Percentiles rank a stretch among this genome's conserved stretches.
phyloP scores from a whole-genome alignment of 2,888 invertebrate species.

The Antheraea assamensis region DNA sequence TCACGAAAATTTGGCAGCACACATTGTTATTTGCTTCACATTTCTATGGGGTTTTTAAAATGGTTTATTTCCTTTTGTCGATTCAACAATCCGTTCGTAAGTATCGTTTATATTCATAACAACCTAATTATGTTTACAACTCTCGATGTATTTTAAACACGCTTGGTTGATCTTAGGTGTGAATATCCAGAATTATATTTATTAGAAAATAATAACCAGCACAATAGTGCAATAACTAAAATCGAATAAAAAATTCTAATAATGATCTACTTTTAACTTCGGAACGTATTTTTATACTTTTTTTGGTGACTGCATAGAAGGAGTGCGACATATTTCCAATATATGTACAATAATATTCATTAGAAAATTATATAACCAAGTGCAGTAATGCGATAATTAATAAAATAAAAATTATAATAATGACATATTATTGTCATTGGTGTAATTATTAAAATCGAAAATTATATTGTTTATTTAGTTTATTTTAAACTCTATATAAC shows the following conservation, averaged over 20 bases:
- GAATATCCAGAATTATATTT: constrained; percentile 4
- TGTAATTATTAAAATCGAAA: background rate
- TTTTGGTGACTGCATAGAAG: too few relatives aligned
- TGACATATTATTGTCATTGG: too few relatives aligned
- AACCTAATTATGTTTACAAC: constrained; percentile 12
- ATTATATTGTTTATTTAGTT: too few relatives aligned
- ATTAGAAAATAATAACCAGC: background rate
- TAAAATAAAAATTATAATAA: too few relatives aligned
- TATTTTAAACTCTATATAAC: background rate
- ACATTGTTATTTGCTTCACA: background rate
- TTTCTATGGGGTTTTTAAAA: background rate
- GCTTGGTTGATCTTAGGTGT: constrained; percentile 18
- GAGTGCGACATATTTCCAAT: too few relatives aligned
- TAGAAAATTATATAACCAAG: too few relatives aligned
- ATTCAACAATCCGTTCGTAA: background rate
- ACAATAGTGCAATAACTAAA: constrained; percentile 7
- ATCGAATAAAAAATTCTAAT: background rate
- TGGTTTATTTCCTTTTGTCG: constrained; percentile 8
- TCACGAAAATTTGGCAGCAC: too few relatives aligned
- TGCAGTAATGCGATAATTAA: too few relatives aligned
- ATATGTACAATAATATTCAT: too few relatives aligned
- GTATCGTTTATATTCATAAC: constrained; percentile 5
- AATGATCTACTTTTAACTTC: background rate
- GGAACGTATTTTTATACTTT: background rate
- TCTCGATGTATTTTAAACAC: constrained; percentile 10